Conservation (phyloP, 2,797 vertebrate genomes). For the Bovichtus variegatus region DNA sequence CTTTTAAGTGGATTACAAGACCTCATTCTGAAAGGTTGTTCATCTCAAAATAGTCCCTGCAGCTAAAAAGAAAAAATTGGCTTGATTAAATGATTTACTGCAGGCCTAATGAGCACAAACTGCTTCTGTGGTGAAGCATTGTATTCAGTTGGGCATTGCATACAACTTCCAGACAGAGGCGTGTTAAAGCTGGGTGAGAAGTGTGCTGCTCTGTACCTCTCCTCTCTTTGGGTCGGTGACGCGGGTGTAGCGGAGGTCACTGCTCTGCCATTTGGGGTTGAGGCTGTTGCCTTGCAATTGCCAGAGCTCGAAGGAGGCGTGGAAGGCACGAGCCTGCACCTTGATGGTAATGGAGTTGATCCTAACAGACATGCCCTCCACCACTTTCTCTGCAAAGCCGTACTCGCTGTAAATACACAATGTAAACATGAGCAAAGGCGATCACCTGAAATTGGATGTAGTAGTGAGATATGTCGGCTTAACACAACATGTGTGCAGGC, state of each 20-base stretch:
- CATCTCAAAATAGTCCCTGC: slow-evolving; percentile 6
- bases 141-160: neutral
- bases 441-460: neutral
- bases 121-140: slow-evolving; percentile 1
- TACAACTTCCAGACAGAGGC: neutral
- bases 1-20: slow-evolving; percentile 37
- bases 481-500: neutral
- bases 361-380: slow-evolving; percentile 97
- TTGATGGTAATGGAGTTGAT: slow-evolving; percentile 98
- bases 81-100: slow-evolving; percentile 36
- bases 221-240: slow-evolving; percentile 94
- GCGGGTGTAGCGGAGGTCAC: slow-evolving; percentile 94
- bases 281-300: slow-evolving; percentile 98
- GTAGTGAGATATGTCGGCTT: neutral
- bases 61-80: slow-evolving; percentile 27
- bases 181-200: neutral
- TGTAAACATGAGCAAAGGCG: neutral
- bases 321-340: slow-evolving; percentile 95
- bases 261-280: slow-evolving; percentile 96
- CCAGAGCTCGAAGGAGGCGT: slow-evolving; percentile 97
- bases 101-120: slow-evolving; percentile 17
- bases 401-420: slow-evolving; percentile 89
- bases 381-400: slow-evolving; percentile 98
- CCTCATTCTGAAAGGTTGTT: slow-evolving; percentile 25
- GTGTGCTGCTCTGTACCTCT: slow-evolving; percentile 86